Percentiles rank a stretch among this genome's conserved stretches.
Conservation (phyloP, 2,888 invertebrate genomes). For the Hymenopus coronatus region DNA sequence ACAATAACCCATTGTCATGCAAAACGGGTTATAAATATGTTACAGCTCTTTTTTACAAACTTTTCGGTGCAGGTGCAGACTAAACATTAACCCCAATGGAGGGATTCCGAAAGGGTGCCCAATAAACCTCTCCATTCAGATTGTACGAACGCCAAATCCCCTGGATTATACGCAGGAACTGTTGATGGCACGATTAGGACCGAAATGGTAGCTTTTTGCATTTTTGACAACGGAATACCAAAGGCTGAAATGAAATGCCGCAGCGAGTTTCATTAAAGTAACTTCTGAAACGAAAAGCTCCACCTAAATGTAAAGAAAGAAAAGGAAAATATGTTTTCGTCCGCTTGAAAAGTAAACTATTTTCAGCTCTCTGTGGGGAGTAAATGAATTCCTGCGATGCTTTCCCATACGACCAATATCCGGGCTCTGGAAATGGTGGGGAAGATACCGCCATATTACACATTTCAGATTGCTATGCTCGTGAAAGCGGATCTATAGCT, state of each 20-base stretch:
- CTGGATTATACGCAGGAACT: background rate
- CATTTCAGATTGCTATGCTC: background rate
- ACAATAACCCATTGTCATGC: background rate
- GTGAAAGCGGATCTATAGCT: too few relatives aligned
- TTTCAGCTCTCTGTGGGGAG: background rate
- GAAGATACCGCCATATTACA: background rate
- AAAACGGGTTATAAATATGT: background rate
- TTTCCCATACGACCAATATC: background rate
- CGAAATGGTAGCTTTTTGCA: background rate
- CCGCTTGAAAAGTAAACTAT: background rate
- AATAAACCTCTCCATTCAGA: background rate
- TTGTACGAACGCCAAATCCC: background rate
- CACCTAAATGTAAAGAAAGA: background rate
- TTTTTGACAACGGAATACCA: background rate
- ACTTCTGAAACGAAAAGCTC: background rate
- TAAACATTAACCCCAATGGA: background rate
- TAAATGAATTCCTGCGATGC: background rate
- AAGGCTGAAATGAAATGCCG: background rate
- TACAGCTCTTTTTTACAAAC: background rate
- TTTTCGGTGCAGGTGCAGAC: background rate
- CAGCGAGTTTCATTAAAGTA: background rate
- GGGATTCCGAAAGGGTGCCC: background rate
- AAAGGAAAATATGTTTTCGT: background rate
- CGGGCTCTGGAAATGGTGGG: background rate
- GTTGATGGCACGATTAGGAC: background rate